Evolutionary conservation across 2,888 invertebrate species (phyloP).

Genomic region (Hirtodrosophila alboralis): DNA sequence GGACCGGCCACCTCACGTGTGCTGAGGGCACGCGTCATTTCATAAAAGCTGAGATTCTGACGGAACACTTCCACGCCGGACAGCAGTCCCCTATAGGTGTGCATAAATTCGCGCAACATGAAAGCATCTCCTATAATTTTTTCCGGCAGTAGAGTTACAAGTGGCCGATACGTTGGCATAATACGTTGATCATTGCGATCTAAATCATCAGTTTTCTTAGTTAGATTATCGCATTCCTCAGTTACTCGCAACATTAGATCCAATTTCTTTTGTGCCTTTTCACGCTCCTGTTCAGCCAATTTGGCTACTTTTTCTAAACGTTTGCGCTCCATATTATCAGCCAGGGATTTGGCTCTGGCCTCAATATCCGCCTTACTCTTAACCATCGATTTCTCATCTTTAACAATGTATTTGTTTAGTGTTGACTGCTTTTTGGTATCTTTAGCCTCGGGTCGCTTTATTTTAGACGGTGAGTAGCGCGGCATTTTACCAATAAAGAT

Average conservation of each 20-base stretch:
- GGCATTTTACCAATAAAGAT: slow-evolving; percentile 93
- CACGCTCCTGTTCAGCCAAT: slow-evolving; percentile 80
- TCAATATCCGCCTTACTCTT: slow-evolving; percentile 66
- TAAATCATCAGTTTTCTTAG: slow-evolving; percentile 91
- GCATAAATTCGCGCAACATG: slow-evolving; percentile 94
- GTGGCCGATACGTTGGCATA: slow-evolving; percentile 89
- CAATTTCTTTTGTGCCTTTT: slow-evolving; percentile 82
- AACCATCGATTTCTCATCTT: slow-evolving; percentile 83
- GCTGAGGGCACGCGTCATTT: slow-evolving; percentile 89
- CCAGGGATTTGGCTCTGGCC: slow-evolving; percentile 79
- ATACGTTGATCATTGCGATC: slow-evolving; percentile 95
- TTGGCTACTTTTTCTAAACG: slow-evolving; percentile 85
- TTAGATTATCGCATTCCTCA: slow-evolving; percentile 84
- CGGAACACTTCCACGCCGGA: slow-evolving; percentile 90
- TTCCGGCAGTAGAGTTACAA: slow-evolving; percentile 90
- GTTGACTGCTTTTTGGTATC: slow-evolving; percentile 86
- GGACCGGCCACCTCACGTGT: slow-evolving; percentile 91
- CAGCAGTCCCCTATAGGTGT: slow-evolving; percentile 91
- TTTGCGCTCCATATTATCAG: slow-evolving; percentile 82
- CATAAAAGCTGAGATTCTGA: slow-evolving; percentile 89
- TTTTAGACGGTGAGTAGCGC: slow-evolving; percentile 85
- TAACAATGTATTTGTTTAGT: slow-evolving; percentile 88
- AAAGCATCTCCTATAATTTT: slow-evolving; percentile 94
- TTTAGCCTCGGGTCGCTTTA: slow-evolving; percentile 65
- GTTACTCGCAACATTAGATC: slow-evolving; percentile 85